Evolutionary conservation across 2,113 vertebrate genomes (phyloP), one percentile per base, ranked within the genome.

Genomic region (Bos indicus): DNA sequence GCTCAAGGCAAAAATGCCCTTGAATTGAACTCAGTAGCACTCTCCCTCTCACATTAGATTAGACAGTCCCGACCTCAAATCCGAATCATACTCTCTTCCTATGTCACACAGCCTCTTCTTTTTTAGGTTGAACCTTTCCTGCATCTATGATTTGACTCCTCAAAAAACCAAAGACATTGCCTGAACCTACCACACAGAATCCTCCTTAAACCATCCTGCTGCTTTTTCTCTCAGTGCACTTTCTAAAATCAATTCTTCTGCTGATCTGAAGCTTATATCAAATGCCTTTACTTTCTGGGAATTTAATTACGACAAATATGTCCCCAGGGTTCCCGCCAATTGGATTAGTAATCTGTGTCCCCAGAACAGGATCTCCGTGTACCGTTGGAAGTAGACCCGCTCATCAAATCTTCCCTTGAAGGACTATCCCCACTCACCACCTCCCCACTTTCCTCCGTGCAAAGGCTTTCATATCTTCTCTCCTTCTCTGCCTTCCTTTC

Each of bases 241-340:
- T 23, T 91, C 62, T 17, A 74, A 85, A 97, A 91, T 84, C 64
- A 26, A 0, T 60, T 95, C 62, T 88, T 84, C 78, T 92, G 60
- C 11, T 88, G 54, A 95, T 90, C 60, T 87, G 56, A 92, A 88
- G 87, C 80, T 87, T 90, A 33, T 91, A 93, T 90, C 46, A 96
- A 94, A 96, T 16, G 82, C 71, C 43, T 90, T 95, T 87, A 85
- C 57, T 88, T 98, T 94, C 88, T 97, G 84, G n/a, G 57, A 94
- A 96, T 64, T 97, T 97, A 98, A 93, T 97, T 93, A 90, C 0
- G 0, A 87, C 60, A 90, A 92, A 90, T 59, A 54, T 26, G 9
- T 88, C 88, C 52, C 46, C 25, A 80, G 88, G 60, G 71, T 80
- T 88, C 40, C 6, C 78, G 30, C 15, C 91, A 56, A 48, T 71